Evolutionary conservation across 2,113 vertebrate genomes (phyloP), one percentile per base, ranked within the genome.

Genomic region (Pteronura brasiliensis): DNA sequence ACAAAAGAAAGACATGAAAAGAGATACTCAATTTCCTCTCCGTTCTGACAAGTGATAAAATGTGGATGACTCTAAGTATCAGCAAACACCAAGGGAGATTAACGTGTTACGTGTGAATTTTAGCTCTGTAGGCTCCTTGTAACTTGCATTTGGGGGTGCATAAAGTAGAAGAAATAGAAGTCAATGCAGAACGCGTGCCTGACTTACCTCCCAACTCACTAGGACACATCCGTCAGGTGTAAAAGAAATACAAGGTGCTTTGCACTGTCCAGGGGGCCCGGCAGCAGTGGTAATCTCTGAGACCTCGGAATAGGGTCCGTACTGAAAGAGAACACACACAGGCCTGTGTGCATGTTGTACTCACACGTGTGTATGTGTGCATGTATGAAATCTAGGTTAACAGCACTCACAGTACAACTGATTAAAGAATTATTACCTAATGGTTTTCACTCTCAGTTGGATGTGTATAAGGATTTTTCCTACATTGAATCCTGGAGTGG

Each of bases 201-300:
- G 49, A 97, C 99, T 99, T 98, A 99, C 99, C 99, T 99, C 99
- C 99, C 99, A 99, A 98, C 98, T 99, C 81, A 99, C 98, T 17
- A 99, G 98, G 90, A 99, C 98, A 96, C 98, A 98, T 69, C 99
- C 99, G 95, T 99, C 99, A 0, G 99, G 99, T 1, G 98, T 99
- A n/a, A 99, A 99, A 94, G 99, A 99, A 97, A 99, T 95, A 96
- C 98, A 97, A 69, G 99, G 99, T 31, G 99, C 98, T 98, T 95
- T 99, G 96, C 99, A 99, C 96, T 99, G 99, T 76, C 99, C 99
- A 0, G 99, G 99, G 7, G 99, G 99, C 59, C 99, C 99, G 0
- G 99, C 99, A 96, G 99, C 99, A 17, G 99, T 99, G 61, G 99
- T 99, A 93, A 99, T 99, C 93, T 99, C 99, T 17, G 99, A 99